Evolutionary conservation across 2,888 invertebrate species (phyloP).

Genomic region (Drosophila trichaetosa): DNA sequence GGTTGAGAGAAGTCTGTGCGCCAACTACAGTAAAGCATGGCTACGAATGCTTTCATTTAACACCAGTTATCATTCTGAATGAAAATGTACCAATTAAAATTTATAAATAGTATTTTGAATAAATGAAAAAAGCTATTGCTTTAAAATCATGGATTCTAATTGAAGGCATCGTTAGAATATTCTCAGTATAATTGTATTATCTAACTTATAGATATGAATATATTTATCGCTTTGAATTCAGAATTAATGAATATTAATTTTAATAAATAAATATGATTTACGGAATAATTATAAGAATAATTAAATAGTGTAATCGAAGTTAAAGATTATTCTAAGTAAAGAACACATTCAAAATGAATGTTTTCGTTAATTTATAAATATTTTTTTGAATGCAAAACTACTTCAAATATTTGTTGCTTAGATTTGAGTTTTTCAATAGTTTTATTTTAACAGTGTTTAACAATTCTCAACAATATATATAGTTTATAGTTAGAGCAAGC

Average conservation of each 20-base stretch:
- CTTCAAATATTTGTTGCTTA: neutral
- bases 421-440: neutral
- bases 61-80: neutral
- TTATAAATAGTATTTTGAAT: neutral
- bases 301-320: neutral
- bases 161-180: neutral
- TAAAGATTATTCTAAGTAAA: neutral
- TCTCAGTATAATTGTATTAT: neutral
- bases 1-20: conserved; percentile 49
- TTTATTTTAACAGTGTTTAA: neutral
- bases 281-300: neutral
- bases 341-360: neutral
- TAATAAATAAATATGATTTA: neutral
- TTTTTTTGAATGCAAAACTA: neutral
- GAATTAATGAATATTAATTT: neutral
- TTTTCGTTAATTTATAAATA: neutral
- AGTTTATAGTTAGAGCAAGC: neutral
- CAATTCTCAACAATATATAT: neutral
- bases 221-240: neutral
- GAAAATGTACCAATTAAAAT: neutral
- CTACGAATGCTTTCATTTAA: neutral
- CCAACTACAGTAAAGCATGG: conserved; percentile 39
- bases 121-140: neutral
- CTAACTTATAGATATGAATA: neutral
- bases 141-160: neutral